Conservation (phyloP, 2,797 vertebrate genomes). For the Argya squamiceps region DNA sequence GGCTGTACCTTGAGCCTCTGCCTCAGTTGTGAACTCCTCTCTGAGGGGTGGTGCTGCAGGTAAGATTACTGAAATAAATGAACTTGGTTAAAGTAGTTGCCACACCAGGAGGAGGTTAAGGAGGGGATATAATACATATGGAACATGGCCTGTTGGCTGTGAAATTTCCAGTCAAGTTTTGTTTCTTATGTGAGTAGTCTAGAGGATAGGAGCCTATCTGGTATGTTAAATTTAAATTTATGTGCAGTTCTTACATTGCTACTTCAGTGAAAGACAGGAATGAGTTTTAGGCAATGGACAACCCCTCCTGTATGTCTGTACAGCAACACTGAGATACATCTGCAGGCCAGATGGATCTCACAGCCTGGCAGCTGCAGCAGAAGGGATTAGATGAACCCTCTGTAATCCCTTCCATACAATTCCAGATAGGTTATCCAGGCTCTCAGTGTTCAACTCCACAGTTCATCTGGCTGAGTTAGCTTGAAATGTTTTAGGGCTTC, state of each 20-base stretch:
- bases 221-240: neutral
- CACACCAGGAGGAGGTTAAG: neutral
- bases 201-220: neutral
- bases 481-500: neutral
- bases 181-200: neutral
- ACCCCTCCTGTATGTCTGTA: neutral
- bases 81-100: neutral
- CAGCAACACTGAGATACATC: neutral
- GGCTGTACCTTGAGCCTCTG: neutral
- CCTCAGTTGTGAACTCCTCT: neutral
- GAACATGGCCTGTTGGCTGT: neutral
- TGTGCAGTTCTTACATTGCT: neutral
- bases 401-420: neutral
- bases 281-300: neutral
- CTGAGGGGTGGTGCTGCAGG: neutral
- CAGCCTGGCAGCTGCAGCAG: neutral
- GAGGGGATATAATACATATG: accelerated
- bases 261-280: neutral
- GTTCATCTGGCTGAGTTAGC: neutral
- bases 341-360: neutral
- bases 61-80: neutral
- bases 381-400: neutral
- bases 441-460: neutral
- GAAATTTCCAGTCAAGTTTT: neutral
- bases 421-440: neutral